A percentile compares a stretch with the other conserved stretches of the same genome.
phyloP scores from a whole-genome alignment of 2,797 vertebrate genomes.

The Pseudochaenichthys georgianus region DNA sequence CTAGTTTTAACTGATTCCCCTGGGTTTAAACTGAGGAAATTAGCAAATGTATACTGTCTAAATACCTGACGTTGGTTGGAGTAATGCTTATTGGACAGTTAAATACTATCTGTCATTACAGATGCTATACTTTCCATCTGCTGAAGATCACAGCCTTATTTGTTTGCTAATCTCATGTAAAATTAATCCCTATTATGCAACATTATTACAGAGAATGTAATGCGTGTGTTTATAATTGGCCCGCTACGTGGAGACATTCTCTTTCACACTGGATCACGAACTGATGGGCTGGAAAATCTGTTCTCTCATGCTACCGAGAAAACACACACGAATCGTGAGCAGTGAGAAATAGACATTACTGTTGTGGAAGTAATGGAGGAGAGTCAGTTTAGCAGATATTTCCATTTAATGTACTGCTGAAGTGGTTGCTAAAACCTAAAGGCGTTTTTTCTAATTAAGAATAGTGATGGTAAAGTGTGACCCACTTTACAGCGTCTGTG shows the following conservation, averaged over 20 bases:
- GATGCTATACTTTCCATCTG: not conserved
- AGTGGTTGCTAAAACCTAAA: slow-evolving; percentile 38
- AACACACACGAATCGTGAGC: slow-evolving; percentile 1
- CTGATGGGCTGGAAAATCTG: slow-evolving; percentile 25
- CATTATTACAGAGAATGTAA: not conserved
- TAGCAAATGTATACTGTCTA: not conserved
- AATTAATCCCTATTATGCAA: slow-evolving; percentile 11
- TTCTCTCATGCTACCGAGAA: slow-evolving; percentile 4
- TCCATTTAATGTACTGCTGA: slow-evolving; percentile 34
- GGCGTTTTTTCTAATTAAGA: slow-evolving; percentile 23
- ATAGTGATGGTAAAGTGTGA: slow-evolving; percentile 14
- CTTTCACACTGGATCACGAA: slow-evolving; percentile 30
- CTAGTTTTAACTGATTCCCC: not conserved
- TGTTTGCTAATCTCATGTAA: not conserved
- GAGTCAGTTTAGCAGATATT: slow-evolving; percentile 24
- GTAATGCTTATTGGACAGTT: not conserved
- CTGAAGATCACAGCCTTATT: not conserved
- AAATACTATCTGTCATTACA: not conserved
- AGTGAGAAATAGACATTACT: slow-evolving; percentile 37
- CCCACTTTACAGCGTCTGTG: not conserved
- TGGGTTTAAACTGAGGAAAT: not conserved
- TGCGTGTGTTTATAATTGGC: not conserved
- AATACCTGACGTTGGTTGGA: not conserved
- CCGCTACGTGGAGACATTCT: slow-evolving; percentile 19
- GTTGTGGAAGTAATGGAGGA: slow-evolving; percentile 15